These are phyloP conservation scores for Rhea americana DNA, from an alignment of 2,113 vertebrate genomes.

Conservation along the genomic window DNA sequence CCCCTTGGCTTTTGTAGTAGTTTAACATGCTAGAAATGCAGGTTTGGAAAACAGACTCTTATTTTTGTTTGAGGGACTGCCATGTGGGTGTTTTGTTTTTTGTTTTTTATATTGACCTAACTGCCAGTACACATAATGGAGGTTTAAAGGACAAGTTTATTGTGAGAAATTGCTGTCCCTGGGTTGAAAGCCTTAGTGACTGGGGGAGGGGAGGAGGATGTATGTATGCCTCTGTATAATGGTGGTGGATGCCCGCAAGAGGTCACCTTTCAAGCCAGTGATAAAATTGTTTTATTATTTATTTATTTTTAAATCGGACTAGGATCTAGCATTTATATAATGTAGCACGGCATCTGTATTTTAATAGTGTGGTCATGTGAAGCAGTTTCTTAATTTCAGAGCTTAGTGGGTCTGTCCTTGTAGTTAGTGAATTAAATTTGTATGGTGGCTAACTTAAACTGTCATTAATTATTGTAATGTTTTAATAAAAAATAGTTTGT, in stretches of 20 bases:
- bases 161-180: background rate
- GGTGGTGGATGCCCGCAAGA: background rate
- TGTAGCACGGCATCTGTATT: background rate
- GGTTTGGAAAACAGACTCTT: rapidly evolving
- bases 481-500: background rate
- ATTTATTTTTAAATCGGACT: background rate
- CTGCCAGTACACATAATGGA: background rate
- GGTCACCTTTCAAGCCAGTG: conserved; percentile 23
- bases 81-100: background rate
- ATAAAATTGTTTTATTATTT: background rate
- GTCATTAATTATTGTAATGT: background rate
- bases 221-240: background rate
- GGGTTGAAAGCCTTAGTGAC: background rate
- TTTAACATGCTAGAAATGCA: background rate
- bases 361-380: background rate
- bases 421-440: background rate
- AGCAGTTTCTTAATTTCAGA: background rate
- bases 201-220: background rate
- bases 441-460: background rate
- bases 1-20: background rate
- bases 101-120: background rate
- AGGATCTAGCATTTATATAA: background rate
- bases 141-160: background rate
- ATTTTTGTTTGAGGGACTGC: background rate
- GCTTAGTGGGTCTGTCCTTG: background rate